Base-by-base conservation (phyloP, 2,888 invertebrate genomes). In the Nasonia oneida region DNA sequence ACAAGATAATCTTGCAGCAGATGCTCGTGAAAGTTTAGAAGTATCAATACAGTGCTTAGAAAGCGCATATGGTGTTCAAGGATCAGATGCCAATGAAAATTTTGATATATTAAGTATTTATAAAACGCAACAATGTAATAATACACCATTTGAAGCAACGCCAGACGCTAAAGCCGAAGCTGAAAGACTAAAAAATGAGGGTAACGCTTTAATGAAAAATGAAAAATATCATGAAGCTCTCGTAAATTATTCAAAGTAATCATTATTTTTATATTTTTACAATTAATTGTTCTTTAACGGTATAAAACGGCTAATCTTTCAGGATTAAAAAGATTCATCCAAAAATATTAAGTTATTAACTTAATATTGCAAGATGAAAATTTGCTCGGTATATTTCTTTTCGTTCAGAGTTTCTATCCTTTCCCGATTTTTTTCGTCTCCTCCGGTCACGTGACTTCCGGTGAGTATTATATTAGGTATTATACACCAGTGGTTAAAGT, bases 11-110 rank as follows among this genome's bases (percentile, higher is more conserved):
- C 90, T 93, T 77, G 91, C 91, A 91, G 94, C 89, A 79, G 94
- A 90, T 90, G 95, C 91, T 91, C 94, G 95, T 85, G 98, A 98
- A 93, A 97, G 97, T 92, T 94, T 98, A 79, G 98, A 98, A 94
- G 99, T 99, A 85, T 98, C 98, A 64, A 96, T 97, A 89, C 99
- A 99, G 94, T 99, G 99, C 93, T 94, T 99, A 89, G 98, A 99
- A 94, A 97, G 97, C 76, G 97, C 98, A 10, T 99, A 97, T 93
- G 96, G 96, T 89, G 94, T 98, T 1, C 94, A 94, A 70, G 93
- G 94, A 1, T 94, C 94, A 10, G 94, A 95, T 85, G 91, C 92
- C 86, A 88, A 92, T 89, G 81, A 89, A 15, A 90, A 92, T 88
- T 91, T 95, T 70, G 93, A 95, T 89, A 91, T 95, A 57, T 93